A percentile compares a stretch with the other conserved stretches of the same genome.
Evolutionary conservation across 2,797 vertebrate species (phyloP).

Genomic region (Adelosebastes latens): DNA sequence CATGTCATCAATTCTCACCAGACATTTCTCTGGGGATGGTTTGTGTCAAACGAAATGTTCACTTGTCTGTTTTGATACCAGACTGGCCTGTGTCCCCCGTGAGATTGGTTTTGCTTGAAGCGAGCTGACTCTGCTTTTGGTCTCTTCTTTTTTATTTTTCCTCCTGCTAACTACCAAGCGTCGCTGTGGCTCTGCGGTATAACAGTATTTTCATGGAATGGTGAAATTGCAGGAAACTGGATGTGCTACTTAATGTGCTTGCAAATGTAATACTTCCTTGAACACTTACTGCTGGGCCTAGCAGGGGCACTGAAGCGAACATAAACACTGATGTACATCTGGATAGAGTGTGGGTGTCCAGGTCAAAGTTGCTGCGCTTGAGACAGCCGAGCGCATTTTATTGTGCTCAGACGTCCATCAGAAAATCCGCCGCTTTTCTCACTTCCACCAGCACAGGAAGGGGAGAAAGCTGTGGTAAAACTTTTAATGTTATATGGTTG

Average conservation of each 20-base stretch:
- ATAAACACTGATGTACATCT: slow-evolving; percentile 79
- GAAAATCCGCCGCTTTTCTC: slow-evolving; percentile 14
- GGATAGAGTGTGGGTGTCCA: slow-evolving; percentile 75
- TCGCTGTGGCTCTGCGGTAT: slow-evolving; percentile 70
- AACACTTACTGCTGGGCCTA: slow-evolving; percentile 67
- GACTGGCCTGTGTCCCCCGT: slow-evolving; percentile 46
- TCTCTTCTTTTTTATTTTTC: slow-evolving; percentile 65
- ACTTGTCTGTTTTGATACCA: slow-evolving; percentile 76
- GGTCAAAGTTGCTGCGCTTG: slow-evolving; percentile 65
- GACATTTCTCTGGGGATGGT: slow-evolving; percentile 58
- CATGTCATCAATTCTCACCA: slow-evolving; percentile 70
- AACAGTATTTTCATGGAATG: slow-evolving; percentile 75
- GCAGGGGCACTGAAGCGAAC: slow-evolving; percentile 65
- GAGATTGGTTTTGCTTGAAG: slow-evolving; percentile 61
- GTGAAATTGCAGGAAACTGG: slow-evolving; percentile 83
- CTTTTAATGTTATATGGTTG: slow-evolving; percentile 18
- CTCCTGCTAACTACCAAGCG: slow-evolving; percentile 57
- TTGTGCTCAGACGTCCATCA: slow-evolving; percentile 63
- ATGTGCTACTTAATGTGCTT: slow-evolving; percentile 83
- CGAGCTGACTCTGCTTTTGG: slow-evolving; percentile 69
- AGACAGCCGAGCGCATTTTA: slow-evolving; percentile 71
- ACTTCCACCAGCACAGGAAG: slow-evolving; percentile 18
- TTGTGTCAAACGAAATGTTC: slow-evolving; percentile 69
- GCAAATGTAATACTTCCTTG: slow-evolving; percentile 83
- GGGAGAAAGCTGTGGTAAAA: slow-evolving; percentile 39